phyloP scores from a whole-genome alignment of 2,797 vertebrate genomes.

The Acropternis orthonyx region DNA sequence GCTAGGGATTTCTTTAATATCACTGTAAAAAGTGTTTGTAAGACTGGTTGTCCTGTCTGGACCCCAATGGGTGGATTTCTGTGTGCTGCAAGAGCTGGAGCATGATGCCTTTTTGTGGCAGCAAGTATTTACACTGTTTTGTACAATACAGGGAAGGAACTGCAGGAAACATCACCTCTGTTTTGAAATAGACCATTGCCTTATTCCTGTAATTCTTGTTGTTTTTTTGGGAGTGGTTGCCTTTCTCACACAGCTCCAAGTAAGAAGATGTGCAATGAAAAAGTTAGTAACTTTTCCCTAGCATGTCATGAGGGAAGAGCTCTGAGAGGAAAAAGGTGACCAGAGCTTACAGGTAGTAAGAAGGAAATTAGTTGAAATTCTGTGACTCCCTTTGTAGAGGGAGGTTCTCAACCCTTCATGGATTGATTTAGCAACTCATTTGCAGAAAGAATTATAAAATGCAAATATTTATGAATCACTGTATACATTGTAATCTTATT shows the following conservation, averaged over 20 bases:
- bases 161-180: neutral
- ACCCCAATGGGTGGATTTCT: neutral
- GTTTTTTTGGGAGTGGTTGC: neutral
- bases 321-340: neutral
- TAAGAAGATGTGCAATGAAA: neutral
- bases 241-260: neutral
- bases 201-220: neutral
- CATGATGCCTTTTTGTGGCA: neutral
- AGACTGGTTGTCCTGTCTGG: neutral
- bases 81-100: neutral
- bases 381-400: neutral
- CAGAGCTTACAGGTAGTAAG: conserved; percentile 2
- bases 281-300: neutral
- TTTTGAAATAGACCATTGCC: neutral
- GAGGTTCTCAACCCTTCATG: neutral
- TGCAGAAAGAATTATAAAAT: conserved; percentile 70
- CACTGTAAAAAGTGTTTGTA: neutral
- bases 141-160: neutral
- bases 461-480: conserved; percentile 72
- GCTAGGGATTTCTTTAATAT: neutral
- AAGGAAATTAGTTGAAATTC: conserved; percentile 61
- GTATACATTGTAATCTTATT: conserved; percentile 62
- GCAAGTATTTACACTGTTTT: neutral
- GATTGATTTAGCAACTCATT: conserved; percentile 49
- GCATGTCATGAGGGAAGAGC: neutral